Conservation (phyloP, 2,113 vertebrate species). For the Phylloscopus whistleri region DNA sequence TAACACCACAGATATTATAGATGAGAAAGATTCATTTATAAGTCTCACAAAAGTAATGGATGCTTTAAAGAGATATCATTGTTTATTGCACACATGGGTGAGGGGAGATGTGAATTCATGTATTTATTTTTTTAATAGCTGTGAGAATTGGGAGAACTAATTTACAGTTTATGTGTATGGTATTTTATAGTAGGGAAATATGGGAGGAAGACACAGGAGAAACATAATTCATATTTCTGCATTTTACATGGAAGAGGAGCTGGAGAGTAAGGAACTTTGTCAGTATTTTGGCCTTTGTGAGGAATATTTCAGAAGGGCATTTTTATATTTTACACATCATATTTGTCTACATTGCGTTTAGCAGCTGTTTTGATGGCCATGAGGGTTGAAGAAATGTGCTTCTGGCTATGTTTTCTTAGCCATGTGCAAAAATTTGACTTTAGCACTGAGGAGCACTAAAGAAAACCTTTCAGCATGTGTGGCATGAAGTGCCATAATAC, state of each 20-base stretch:
- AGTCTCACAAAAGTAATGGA: background rate
- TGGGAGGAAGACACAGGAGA: background rate
- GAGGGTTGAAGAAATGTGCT: background rate
- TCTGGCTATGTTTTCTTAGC: background rate
- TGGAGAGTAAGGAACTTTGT: background rate
- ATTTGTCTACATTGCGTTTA: background rate
- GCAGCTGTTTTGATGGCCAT: background rate
- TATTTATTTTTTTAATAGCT: conserved; percentile 17
- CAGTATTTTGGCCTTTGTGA: background rate
- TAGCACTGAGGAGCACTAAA: background rate
- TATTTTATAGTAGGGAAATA: background rate
- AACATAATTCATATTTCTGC: background rate
- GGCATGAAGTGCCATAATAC: background rate
- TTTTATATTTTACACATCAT: background rate
- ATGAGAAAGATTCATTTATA: background rate
- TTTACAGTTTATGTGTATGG: background rate
- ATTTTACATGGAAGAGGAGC: background rate
- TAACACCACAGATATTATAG: background rate
- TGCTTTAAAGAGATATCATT: background rate
- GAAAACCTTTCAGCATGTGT: background rate
- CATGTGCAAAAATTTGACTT: background rate
- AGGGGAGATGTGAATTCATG: background rate
- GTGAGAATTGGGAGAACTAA: background rate
- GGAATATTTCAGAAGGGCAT: background rate
- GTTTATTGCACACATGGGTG: background rate